Evolutionary conservation across 2,113 vertebrate species (phyloP).

Genomic region (Epinephelus cyanopodus): DNA sequence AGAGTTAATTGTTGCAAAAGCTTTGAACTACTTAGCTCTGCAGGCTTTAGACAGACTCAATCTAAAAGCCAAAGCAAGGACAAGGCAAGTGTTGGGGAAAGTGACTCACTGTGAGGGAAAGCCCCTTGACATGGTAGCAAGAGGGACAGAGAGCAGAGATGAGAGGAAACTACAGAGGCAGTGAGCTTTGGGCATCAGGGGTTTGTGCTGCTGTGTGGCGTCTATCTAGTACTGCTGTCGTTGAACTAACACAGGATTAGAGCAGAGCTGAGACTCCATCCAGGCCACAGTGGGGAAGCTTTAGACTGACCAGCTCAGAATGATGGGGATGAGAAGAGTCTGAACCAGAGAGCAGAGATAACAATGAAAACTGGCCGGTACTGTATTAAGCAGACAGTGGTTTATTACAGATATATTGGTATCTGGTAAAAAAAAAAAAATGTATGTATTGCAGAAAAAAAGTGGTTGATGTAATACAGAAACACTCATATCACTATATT

Average conservation of each 20-base stretch:
- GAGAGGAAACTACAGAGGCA: conserved; percentile 54
- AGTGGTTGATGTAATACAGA: not conserved
- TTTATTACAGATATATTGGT: not conserved
- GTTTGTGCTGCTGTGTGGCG: conserved; percentile 43
- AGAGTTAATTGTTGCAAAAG: conserved; percentile 45
- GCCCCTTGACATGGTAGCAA: conserved; percentile 5
- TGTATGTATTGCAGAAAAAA: conserved; percentile 1
- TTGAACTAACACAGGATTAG: conserved; percentile 66
- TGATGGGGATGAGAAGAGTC: conserved; percentile 25
- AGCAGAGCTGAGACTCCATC: conserved; percentile 58
- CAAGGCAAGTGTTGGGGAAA: conserved; percentile 36
- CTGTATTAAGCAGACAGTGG: not conserved
- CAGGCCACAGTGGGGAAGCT: conserved; percentile 31
- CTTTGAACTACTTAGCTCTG: conserved; percentile 55
- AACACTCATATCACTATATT: not conserved
- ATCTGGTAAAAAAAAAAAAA: not conserved
- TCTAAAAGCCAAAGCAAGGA: conserved; percentile 47
- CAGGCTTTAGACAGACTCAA: conserved; percentile 45
- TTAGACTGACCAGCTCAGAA: conserved; percentile 39
- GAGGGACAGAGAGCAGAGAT: conserved; percentile 35
- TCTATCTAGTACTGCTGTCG: conserved; percentile 48
- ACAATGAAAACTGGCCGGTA: conserved; percentile 16
- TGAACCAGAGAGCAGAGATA: conserved; percentile 28
- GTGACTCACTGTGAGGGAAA: conserved; percentile 33
- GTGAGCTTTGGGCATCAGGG: conserved; percentile 47